A percentile compares a stretch with the other conserved stretches of the same genome.
These are phyloP conservation scores for Pseudopipra pipra DNA, from an alignment of 2,113 vertebrate species.

Conservation along the genomic window DNA sequence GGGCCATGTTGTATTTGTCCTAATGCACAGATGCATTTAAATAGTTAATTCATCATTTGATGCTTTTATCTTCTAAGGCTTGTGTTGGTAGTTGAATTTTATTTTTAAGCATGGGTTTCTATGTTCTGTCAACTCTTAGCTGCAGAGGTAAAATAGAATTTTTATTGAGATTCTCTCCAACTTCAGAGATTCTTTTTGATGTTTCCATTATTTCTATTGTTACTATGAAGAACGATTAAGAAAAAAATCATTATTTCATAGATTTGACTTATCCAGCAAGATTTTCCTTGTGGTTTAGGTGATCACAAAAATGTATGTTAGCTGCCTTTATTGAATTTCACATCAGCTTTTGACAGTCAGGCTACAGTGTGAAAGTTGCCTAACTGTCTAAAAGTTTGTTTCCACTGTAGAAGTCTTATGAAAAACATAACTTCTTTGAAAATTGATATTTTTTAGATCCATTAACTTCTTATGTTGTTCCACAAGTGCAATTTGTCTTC, in stretches of 20 bases:
- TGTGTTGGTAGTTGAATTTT: background rate
- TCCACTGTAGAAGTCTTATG: background rate
- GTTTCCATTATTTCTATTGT: background rate
- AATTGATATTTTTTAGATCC: background rate
- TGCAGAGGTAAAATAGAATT: background rate
- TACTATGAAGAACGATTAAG: background rate
- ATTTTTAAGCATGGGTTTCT: background rate
- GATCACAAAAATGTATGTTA: slow-evolving; percentile 15
- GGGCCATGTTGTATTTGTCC: background rate
- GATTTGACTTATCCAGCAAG: background rate
- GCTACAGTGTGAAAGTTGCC: background rate
- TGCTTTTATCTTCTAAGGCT: background rate
- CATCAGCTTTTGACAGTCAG: background rate
- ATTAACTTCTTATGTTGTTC: background rate
- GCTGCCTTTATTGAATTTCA: background rate
- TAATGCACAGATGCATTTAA: background rate
- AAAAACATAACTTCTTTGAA: background rate
- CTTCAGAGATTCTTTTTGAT: background rate
- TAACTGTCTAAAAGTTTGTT: background rate
- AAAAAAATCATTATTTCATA: background rate
- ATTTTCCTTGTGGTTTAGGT: slow-evolving; percentile 26
- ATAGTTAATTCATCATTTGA: background rate
- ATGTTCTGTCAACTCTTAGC: background rate
- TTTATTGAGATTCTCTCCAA: background rate
- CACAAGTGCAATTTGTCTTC: background rate